Evolutionary conservation across 2,888 invertebrate genomes (phyloP).

Genomic region (Nesidiocoris tenuis): DNA sequence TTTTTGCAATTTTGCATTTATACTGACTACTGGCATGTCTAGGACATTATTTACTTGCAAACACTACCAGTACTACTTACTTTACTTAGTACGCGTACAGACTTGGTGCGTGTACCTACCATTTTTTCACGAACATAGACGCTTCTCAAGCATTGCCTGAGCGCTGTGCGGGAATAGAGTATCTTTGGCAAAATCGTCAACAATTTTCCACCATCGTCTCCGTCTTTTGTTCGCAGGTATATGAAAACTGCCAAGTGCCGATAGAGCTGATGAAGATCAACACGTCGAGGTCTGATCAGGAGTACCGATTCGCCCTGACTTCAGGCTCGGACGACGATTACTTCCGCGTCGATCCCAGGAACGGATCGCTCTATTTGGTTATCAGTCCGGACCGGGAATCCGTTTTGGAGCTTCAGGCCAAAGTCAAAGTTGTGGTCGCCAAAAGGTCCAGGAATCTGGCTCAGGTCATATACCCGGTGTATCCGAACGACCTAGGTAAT

Average conservation of each 20-base stretch:
- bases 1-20: too few species aligned
- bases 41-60: too few species aligned
- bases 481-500: slow-evolving; percentile 68
- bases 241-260: slow-evolving; percentile 77
- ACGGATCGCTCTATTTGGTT: slow-evolving; percentile 72
- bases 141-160: too few species aligned
- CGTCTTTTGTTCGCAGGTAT: too few species aligned
- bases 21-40: too few species aligned
- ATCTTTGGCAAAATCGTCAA: too few species aligned
- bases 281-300: slow-evolving; percentile 59
- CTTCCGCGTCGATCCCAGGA: slow-evolving; percentile 73
- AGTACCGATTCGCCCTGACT: slow-evolving; percentile 46
- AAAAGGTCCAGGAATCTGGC: slow-evolving; percentile 68
- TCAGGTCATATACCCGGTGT: slow-evolving; percentile 73
- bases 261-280: slow-evolving; percentile 73
- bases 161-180: too few species aligned
- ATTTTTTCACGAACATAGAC: too few species aligned
- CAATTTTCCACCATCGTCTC: too few species aligned
- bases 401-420: slow-evolving; percentile 64
- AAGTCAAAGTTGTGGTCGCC: slow-evolving; percentile 60
- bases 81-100: too few species aligned
- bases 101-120: too few species aligned
- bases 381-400: slow-evolving; percentile 74
- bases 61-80: too few species aligned
- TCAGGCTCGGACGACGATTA: slow-evolving; percentile 61